Conservation (phyloP, 2,888 invertebrate species). For the Neoitamus cyanurus region DNA sequence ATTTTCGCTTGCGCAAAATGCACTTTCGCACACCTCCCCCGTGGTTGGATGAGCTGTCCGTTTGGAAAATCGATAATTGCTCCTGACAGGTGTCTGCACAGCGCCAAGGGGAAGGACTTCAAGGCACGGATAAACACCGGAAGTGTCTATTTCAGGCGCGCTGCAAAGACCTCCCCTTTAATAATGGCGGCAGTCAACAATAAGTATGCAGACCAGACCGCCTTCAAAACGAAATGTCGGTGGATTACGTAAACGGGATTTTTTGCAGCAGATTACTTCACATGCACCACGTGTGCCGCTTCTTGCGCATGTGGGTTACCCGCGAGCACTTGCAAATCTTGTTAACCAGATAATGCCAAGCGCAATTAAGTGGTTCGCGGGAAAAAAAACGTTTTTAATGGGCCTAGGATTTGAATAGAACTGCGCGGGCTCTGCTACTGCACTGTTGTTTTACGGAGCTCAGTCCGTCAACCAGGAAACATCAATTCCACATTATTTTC, state of each 20-base stretch:
- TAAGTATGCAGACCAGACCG: not conserved
- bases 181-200: not conserved
- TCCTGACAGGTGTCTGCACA: not conserved
- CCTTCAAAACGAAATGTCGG: not conserved
- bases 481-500: constrained; percentile 20
- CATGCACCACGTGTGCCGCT: not conserved
- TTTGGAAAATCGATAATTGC: not conserved
- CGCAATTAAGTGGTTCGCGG: not conserved
- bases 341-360: not conserved
- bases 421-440: not conserved
- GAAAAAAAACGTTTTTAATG: not conserved
- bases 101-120: not conserved
- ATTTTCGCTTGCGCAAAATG: constrained; percentile 13
- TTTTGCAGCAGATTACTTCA: not conserved
- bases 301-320: not conserved
- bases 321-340: not conserved
- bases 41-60: not conserved
- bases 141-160: not conserved
- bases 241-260: not conserved
- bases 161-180: not conserved
- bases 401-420: not conserved
- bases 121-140: not conserved
- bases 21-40: not conserved
- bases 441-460: not conserved
- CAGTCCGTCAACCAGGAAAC: constrained; percentile 14